Evolutionary conservation across 2,113 vertebrate species (phyloP), one percentile per base, ranked within the genome.

Genomic region (Gymnocephalus cernua): DNA sequence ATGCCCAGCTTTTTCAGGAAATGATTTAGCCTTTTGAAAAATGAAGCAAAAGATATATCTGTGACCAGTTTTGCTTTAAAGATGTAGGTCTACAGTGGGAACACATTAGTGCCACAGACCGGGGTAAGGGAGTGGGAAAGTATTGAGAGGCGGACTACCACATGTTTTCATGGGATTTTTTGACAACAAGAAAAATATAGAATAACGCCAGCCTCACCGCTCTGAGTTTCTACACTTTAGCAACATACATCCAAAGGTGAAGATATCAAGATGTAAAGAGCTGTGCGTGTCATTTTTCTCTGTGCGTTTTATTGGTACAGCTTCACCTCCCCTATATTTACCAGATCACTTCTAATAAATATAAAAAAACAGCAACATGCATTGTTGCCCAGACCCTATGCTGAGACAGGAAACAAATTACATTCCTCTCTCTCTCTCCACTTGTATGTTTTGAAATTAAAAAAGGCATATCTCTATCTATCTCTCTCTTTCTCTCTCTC

Each of bases 391-490:
- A 14, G 23, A 65, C 48, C 35, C 50, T 54, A 6, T 4, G 16
- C 47, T 32, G 77, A 85, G 50, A 87, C 79, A 72, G 44, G 15
- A 73, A 87, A 80, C 74, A 88, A 87, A 91, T 92, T 66, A 70
- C 45, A 66, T 73, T 88, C 56, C 51, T 48, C 29, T 9, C 65
- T 70, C 57, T n/a, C 29, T 75, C 48, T 70, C 11, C 66, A 38
- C 18, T 81, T 80, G n/a, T 76, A 59, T 82, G 53, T 88, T 87
- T 84, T 77, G 74, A 89, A 84, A 88, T 74, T 54, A 77, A 78
- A 83, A 82, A 78, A 58, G 56, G 41, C 67, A 53, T 56, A 48
- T 70, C 54, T 14, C 19, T n/a, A 32, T 15, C 9, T 66, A 19
- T 9, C 65, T 68, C 65, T 70, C 57, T 23, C 29, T 75, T 45